Conservation (phyloP, 2,888 invertebrate species). For the Hoplodrina ambigua region DNA sequence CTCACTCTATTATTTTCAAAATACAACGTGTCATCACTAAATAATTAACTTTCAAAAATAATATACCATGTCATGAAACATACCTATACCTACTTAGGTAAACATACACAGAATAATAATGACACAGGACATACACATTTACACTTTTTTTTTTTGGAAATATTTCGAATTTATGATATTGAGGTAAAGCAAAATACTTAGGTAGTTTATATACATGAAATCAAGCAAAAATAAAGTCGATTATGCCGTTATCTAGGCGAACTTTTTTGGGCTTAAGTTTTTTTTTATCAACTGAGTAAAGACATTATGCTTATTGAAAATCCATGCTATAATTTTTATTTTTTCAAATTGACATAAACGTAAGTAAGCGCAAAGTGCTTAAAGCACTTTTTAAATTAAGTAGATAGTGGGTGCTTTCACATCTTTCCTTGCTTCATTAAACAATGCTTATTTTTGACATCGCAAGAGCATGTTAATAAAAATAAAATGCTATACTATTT, state of each 20-base stretch:
- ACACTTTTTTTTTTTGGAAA: neutral
- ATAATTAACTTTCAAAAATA: constrained; percentile 3
- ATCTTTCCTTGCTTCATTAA: neutral
- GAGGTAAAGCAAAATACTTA: constrained; percentile 1
- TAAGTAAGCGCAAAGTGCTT: neutral
- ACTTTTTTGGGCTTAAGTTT: neutral
- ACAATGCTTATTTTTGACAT: neutral
- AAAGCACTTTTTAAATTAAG: neutral
- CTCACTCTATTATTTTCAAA: constrained; percentile 1
- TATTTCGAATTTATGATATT: neutral
- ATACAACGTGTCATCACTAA: constrained; percentile 10
- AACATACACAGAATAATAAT: neutral
- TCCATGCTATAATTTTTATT: too few species aligned
- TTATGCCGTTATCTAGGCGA: neutral
- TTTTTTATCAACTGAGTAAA: too few species aligned
- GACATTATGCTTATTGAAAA: too few species aligned
- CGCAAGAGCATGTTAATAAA: neutral
- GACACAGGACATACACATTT: constrained; percentile 8
- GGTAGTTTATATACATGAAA: neutral
- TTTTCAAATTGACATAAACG: neutral
- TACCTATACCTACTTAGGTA: neutral
- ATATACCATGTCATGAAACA: constrained; percentile 12
- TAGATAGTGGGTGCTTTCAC: neutral
- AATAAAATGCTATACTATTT: constrained; percentile 23
- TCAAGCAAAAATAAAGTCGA: constrained; percentile 3